These are phyloP conservation scores for Meandrusa payeni DNA, from an alignment of 2,888 invertebrate genomes.

Conservation along the genomic window DNA sequence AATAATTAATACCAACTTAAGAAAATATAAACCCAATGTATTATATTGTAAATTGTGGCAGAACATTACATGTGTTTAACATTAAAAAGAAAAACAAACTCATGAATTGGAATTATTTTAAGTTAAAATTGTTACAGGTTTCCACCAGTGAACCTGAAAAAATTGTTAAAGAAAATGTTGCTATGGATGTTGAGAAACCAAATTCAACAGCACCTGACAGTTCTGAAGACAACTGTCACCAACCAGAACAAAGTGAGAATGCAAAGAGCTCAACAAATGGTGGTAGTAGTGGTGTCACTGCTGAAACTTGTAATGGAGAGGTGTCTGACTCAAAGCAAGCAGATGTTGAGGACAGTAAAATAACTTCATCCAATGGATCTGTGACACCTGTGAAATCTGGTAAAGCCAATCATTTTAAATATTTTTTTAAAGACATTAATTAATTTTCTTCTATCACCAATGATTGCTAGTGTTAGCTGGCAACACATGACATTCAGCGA, in stretches of 20 bases:
- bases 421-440: too few relatives aligned
- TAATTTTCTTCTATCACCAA: too few relatives aligned
- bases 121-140: conserved; percentile 45
- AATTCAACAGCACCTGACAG: conserved; percentile 62
- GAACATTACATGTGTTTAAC: too few relatives aligned
- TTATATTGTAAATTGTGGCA: too few relatives aligned
- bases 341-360: conserved; percentile 64
- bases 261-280: conserved; percentile 39
- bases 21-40: too few relatives aligned
- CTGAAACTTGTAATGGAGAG: conserved; percentile 65
- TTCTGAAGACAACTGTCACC: conserved; percentile 62
- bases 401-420: too few relatives aligned
- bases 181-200: conserved; percentile 52
- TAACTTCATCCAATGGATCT: conserved; percentile 77
- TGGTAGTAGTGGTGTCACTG: conserved; percentile 41
- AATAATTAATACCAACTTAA: too few relatives aligned
- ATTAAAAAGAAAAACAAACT: too few relatives aligned
- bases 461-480: too few relatives aligned
- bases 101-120: neutral
- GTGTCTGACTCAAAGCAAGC: conserved; percentile 66
- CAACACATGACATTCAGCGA: too few relatives aligned
- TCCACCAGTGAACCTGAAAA: conserved; percentile 66
- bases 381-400: conserved; percentile 55
- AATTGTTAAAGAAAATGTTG: conserved; percentile 39
- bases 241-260: conserved; percentile 67